These are phyloP conservation scores for Schizaphis graminum DNA, from an alignment of 2,888 invertebrate genomes.

Conservation along the genomic window DNA sequence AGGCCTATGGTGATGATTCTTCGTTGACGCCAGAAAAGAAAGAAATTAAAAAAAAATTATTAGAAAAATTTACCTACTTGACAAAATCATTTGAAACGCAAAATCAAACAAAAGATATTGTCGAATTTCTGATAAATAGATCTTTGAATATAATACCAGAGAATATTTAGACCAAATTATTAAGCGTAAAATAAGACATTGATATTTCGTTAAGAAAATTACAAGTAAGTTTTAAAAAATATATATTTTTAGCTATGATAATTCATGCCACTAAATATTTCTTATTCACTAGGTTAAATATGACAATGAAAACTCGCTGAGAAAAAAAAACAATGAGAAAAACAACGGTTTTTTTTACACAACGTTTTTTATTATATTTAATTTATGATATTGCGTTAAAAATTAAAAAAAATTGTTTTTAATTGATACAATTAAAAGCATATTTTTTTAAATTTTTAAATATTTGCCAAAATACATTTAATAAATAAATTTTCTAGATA, in stretches of 20 bases:
- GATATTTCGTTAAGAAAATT: background rate
- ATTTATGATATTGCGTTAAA: no score
- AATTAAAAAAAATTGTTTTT: no score
- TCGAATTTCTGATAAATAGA: no score
- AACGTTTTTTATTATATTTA: background rate
- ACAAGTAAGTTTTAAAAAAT: background rate
- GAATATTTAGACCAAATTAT: background rate
- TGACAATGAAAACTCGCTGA: background rate
- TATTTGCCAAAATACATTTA: no score
- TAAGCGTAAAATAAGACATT: background rate
- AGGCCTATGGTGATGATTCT: no score
- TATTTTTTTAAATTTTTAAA: no score
- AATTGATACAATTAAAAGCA: no score
- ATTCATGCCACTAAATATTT: background rate
- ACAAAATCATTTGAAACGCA: background rate
- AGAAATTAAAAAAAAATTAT: background rate
- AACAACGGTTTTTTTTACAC: background rate
- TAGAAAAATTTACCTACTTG: background rate
- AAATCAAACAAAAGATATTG: background rate
- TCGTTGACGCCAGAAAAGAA: no score
- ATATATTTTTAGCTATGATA: background rate
- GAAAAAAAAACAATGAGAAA: background rate
- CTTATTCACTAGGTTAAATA: background rate
- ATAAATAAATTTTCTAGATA: no score
- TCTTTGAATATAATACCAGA: background rate